A percentile compares a stretch with the other conserved stretches of the same genome.
These are phyloP conservation scores for Oreocharis arfaki DNA, from an alignment of 2,113 vertebrate species.

Conservation along the genomic window DNA sequence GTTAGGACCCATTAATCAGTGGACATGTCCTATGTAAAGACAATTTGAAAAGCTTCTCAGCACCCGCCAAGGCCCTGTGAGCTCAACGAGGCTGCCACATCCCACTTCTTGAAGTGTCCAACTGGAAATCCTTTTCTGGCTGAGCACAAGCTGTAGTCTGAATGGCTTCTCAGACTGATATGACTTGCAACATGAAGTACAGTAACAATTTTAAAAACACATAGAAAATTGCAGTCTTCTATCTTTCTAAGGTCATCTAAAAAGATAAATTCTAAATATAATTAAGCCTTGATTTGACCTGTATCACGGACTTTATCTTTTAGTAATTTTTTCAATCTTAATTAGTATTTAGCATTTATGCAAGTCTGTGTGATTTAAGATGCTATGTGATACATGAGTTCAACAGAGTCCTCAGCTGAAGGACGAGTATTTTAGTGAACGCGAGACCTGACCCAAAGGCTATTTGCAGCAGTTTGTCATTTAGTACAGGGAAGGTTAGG, in stretches of 20 bases:
- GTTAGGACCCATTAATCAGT: not conserved
- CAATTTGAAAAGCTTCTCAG: not conserved
- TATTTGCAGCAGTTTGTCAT: slow-evolving; percentile 79
- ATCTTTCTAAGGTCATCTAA: not conserved
- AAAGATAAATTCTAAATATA: slow-evolving; percentile 45
- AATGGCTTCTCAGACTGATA: not conserved
- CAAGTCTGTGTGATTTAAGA: slow-evolving; percentile 54
- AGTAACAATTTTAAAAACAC: not conserved
- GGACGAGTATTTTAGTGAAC: slow-evolving; percentile 68
- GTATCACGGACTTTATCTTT: slow-evolving; percentile 33
- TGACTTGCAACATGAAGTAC: not conserved
- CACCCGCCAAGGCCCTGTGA: not conserved
- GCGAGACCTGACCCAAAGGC: slow-evolving; percentile 66
- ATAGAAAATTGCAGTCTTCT: not conserved
- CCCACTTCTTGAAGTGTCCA: not conserved
- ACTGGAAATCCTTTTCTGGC: not conserved
- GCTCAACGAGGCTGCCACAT: not conserved
- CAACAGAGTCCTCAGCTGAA: slow-evolving; percentile 68
- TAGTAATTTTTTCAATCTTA: slow-evolving; percentile 34
- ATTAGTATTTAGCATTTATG: slow-evolving; percentile 56
- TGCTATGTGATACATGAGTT: slow-evolving; percentile 54
- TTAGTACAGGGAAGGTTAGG: slow-evolving; percentile 75
- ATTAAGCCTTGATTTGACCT: slow-evolving; percentile 14
- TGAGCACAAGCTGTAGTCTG: not conserved
- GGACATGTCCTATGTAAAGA: not conserved